Percentiles rank a stretch among this genome's conserved stretches.
These are phyloP conservation scores for Synchiropus splendidus DNA, from an alignment of 2,113 vertebrate genomes.

Conservation along the genomic window DNA sequence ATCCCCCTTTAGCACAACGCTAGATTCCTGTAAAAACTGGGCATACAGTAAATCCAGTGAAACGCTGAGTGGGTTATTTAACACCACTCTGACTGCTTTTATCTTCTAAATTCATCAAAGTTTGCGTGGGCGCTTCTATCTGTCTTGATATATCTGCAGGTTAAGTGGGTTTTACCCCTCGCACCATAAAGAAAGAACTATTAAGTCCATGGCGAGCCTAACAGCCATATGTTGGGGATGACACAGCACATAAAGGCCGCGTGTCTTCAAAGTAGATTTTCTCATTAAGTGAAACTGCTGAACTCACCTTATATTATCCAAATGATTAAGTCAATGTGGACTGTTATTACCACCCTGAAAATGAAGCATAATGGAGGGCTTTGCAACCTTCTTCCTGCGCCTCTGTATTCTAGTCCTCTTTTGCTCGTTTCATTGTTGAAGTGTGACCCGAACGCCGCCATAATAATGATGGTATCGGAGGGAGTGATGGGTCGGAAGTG, in stretches of 20 bases:
- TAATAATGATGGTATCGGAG: too few relatives aligned
- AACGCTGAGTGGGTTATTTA: constrained; percentile 26
- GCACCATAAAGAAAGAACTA: constrained; percentile 59
- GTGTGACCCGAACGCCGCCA: too few relatives aligned
- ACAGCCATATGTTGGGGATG: constrained; percentile 54
- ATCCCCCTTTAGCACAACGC: neutral
- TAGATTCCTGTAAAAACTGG: constrained; percentile 31
- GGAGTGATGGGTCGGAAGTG: too few relatives aligned
- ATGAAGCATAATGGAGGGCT: constrained; percentile 41
- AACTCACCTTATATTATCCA: constrained; percentile 61
- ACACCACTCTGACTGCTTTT: constrained; percentile 33
- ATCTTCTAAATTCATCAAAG: constrained; percentile 55
- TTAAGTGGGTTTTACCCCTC: constrained; percentile 55
- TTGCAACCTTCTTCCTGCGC: constrained; percentile 22
- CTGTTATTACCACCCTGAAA: constrained; percentile 40
- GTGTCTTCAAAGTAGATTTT: constrained; percentile 59
- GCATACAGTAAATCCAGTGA: constrained; percentile 39
- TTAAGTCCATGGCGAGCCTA: constrained; percentile 52
- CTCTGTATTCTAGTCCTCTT: constrained; percentile 4
- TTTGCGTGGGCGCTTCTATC: constrained; percentile 44
- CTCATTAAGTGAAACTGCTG: constrained; percentile 65
- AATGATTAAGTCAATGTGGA: constrained; percentile 63
- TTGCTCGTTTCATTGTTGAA: too few relatives aligned
- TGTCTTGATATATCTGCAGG: constrained; percentile 47
- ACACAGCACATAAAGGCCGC: constrained; percentile 61